Percentiles rank a stretch among this genome's conserved stretches.
Evolutionary conservation across 1,140 invertebrate genomes (phyloP).

Genomic region (Papilio polyxenes): DNA sequence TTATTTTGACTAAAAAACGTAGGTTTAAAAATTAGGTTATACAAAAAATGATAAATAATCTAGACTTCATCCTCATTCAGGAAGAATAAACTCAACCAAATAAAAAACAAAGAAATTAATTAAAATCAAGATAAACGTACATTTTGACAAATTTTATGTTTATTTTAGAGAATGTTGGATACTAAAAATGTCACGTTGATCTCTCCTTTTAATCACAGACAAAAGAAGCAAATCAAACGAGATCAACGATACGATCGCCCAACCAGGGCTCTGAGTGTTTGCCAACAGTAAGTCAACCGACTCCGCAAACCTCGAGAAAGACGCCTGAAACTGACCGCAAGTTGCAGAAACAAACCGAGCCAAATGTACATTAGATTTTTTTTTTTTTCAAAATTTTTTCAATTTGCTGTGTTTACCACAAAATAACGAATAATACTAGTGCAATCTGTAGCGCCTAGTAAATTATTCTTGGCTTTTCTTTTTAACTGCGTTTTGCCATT

Average conservation of each 20-base stretch:
- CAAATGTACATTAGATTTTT: conserved; percentile 37
- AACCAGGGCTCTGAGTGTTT: conserved; percentile 38
- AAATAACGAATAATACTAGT: neutral
- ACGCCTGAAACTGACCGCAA: conserved; percentile 48
- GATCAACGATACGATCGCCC: conserved; percentile 48
- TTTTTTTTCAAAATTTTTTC: conserved; percentile 28
- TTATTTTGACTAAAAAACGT: neutral
- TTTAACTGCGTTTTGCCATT: neutral
- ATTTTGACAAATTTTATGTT: too few species aligned
- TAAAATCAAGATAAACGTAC: too few species aligned
- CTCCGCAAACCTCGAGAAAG: conserved; percentile 40
- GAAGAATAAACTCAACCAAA: too few species aligned
- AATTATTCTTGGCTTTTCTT: neutral
- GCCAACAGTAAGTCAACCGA: conserved; percentile 32
- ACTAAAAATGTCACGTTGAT: too few species aligned
- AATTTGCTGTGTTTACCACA: neutral
- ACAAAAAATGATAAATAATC: neutral
- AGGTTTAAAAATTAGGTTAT: neutral
- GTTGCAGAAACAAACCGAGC: conserved; percentile 43
- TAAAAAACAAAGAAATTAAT: too few species aligned
- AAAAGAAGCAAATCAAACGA: conserved; percentile 44
- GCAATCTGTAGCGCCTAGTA: neutral
- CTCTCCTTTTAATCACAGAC: conserved; percentile 37
- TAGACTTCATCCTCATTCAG: neutral
- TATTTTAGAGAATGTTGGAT: too few species aligned